Evolutionary conservation across 2,113 vertebrate species (phyloP).

Genomic region (Poecilia latipinna): DNA sequence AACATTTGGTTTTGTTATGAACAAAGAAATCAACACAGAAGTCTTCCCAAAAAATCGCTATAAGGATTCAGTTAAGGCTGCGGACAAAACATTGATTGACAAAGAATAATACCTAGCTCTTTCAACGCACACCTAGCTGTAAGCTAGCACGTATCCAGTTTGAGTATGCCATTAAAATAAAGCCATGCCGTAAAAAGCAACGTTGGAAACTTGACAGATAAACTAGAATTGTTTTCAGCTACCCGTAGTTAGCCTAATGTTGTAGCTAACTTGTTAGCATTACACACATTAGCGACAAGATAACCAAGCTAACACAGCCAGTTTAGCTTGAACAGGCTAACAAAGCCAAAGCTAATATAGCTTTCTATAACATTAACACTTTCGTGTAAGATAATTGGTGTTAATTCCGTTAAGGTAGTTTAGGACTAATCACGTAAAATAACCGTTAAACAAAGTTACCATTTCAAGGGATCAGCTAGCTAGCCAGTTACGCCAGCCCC

Average conservation of each 20-base stretch:
- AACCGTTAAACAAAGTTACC: constrained; percentile 59
- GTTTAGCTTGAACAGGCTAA: constrained; percentile 45
- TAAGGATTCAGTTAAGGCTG: not conserved
- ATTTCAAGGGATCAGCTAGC: constrained; percentile 74
- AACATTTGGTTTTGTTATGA: no score
- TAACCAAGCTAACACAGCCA: constrained; percentile 47
- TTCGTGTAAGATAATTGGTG: not conserved
- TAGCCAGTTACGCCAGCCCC: constrained; percentile 69
- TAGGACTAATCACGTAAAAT: not conserved
- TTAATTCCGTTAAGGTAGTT: not conserved
- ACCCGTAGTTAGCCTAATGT: no score
- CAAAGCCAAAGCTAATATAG: constrained; percentile 37
- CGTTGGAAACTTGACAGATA: not conserved
- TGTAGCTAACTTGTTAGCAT: constrained; percentile 9
- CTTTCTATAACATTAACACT: not conserved
- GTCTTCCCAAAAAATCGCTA: not conserved
- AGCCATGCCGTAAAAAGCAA: not conserved
- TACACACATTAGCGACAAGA: constrained; percentile 12
- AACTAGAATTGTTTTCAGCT: not conserved
- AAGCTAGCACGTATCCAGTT: constrained; percentile 30
- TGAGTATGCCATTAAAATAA: not conserved
- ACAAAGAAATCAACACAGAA: not conserved
- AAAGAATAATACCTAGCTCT: not conserved
- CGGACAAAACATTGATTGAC: constrained; percentile 3
- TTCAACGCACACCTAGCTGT: constrained; percentile 5